These are phyloP conservation scores for Procavia capensis DNA, from an alignment of 2,113 vertebrate species.

Conservation along the genomic window DNA sequence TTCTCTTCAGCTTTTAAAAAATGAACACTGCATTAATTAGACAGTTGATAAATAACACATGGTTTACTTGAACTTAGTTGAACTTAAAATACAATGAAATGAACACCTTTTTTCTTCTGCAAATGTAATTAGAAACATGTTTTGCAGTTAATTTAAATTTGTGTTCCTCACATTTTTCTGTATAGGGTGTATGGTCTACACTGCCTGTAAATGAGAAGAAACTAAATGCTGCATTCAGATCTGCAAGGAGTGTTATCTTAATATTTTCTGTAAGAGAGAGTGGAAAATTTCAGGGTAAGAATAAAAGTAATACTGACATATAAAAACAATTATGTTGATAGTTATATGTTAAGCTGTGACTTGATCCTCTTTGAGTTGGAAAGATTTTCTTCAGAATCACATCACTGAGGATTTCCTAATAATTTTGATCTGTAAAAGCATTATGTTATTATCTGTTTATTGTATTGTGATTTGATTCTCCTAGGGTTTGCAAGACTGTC, in stretches of 20 bases:
- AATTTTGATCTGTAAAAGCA: background rate
- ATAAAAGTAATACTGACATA: constrained; percentile 46
- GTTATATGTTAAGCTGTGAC: constrained; percentile 38
- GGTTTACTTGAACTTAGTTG: background rate
- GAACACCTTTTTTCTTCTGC: constrained; percentile 1
- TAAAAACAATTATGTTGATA: background rate
- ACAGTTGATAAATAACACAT: background rate
- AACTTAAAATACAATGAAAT: constrained; percentile 18
- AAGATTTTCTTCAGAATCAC: constrained; percentile 95
- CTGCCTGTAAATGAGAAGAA: constrained; percentile 99
- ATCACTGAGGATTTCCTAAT: constrained; percentile 96
- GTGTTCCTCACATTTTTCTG: background rate
- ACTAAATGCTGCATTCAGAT: constrained; percentile 95
- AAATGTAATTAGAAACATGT: background rate
- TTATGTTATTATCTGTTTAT: background rate
- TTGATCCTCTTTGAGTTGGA: constrained; percentile 91
- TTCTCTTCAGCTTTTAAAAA: background rate
- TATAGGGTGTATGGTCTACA: constrained; percentile 99
- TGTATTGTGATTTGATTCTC: constrained; percentile 63
- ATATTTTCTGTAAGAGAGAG: constrained; percentile 98
- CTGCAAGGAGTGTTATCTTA: constrained; percentile 95
- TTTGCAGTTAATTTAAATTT: constrained; percentile 7
- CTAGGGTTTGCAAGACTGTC: constrained; percentile 96
- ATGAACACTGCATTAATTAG: background rate
- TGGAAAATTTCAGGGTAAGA: constrained; percentile 99